A percentile compares a stretch with the other conserved stretches of the same genome.
Evolutionary conservation across 2,888 invertebrate genomes (phyloP).

Genomic region (Troglohyphantes excavatus): DNA sequence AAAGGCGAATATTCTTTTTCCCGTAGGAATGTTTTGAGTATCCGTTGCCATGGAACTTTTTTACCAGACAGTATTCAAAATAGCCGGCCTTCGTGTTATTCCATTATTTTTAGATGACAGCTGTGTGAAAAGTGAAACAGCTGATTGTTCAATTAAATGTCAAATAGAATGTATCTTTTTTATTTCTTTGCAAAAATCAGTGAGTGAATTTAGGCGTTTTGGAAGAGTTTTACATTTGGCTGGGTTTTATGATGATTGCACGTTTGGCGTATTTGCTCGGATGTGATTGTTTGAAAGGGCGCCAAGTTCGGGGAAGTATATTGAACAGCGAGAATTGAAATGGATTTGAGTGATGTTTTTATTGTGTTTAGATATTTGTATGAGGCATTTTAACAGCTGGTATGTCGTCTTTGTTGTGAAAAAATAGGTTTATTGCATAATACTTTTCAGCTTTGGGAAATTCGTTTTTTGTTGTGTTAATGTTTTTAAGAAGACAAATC

Average conservation of each 20-base stretch:
- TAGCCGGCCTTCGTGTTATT: conserved; percentile 6
- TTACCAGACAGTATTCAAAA: conserved; percentile 19
- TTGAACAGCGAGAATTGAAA: too few relatives aligned
- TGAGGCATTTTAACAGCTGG: too few relatives aligned
- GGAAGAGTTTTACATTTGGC: not conserved
- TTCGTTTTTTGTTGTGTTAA: too few relatives aligned
- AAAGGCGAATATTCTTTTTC: not conserved
- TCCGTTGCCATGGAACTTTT: conserved; percentile 46
- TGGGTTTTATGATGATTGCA: not conserved
- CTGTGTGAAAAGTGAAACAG: not conserved
- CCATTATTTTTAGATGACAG: not conserved
- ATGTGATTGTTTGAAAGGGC: too few relatives aligned
- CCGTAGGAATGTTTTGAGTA: conserved; percentile 33
- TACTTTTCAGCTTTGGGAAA: too few relatives aligned
- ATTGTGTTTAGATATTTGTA: too few relatives aligned
- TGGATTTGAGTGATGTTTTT: too few relatives aligned
- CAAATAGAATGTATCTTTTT: not conserved
- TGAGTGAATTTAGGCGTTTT: not conserved
- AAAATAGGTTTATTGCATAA: too few relatives aligned
- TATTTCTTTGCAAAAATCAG: not conserved
- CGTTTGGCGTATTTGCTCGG: too few relatives aligned
- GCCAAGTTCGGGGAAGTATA: too few relatives aligned
- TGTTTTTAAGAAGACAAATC: too few relatives aligned
- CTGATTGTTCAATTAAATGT: conserved; percentile 16
- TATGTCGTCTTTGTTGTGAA: too few relatives aligned